Percentiles rank a stretch among this genome's conserved stretches.
These are phyloP conservation scores for Rhizoglyphus robini DNA, from an alignment of 1,140 invertebrate genomes.

Conservation along the genomic window DNA sequence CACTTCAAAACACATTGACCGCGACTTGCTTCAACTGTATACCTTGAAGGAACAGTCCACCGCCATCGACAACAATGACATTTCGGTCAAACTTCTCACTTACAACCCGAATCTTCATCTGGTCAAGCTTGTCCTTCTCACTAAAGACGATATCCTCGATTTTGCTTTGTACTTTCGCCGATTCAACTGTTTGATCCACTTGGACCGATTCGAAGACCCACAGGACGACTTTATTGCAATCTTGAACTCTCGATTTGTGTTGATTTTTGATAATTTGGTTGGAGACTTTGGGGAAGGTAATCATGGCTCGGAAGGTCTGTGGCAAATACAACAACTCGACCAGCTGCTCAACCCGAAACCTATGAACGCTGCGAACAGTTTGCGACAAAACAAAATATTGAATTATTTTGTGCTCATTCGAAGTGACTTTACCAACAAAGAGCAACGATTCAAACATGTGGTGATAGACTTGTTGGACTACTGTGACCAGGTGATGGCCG, in stretches of 20 bases:
- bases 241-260: neutral
- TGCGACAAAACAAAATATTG: neutral
- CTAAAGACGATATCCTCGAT: neutral
- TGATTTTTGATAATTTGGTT: neutral
- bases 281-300: neutral
- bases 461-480: neutral
- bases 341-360: neutral
- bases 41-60: neutral
- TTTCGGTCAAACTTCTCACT: neutral
- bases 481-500: neutral
- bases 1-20: neutral
- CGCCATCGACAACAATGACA: neutral
- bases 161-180: neutral
- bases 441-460: neutral
- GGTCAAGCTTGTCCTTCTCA: neutral
- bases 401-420: neutral
- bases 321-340: neutral
- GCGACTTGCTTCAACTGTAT: neutral
- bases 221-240: neutral
- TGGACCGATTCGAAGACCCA: neutral
- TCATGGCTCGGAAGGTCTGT: neutral
- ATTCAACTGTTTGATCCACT: neutral
- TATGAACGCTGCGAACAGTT: neutral
- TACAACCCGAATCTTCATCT: neutral
- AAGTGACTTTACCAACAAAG: neutral